These are phyloP conservation scores for Pseudopipra pipra DNA, from an alignment of 2,113 vertebrate genomes.

Conservation along the genomic window DNA sequence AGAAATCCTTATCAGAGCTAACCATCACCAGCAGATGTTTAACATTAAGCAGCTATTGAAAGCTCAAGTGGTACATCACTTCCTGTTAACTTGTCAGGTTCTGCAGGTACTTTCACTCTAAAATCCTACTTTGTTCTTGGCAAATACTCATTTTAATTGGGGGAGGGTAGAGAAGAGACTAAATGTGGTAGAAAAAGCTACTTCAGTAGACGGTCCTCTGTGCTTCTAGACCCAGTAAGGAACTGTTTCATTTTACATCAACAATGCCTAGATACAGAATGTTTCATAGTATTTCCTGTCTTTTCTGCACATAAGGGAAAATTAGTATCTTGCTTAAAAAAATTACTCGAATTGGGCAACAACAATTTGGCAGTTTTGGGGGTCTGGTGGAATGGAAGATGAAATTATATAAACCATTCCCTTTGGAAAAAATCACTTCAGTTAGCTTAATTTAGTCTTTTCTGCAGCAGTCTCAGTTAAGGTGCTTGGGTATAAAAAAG, in stretches of 20 bases:
- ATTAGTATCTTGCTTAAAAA: neutral
- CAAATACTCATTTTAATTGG: neutral
- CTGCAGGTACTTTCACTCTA: conserved; percentile 82
- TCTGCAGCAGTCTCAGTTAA: neutral
- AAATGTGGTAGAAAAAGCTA: neutral
- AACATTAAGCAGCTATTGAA: conserved; percentile 92
- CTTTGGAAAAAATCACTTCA: neutral
- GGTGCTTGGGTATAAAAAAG: neutral
- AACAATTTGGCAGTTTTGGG: neutral
- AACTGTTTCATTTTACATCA: too few relatives aligned
- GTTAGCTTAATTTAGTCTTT: neutral
- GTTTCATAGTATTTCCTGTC: neutral
- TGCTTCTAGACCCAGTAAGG: neutral
- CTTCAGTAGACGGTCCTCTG: neutral
- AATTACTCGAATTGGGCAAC: neutral
- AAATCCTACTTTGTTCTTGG: neutral
- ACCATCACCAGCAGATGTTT: conserved; percentile 91
- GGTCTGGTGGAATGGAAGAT: neutral
- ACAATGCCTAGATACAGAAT: neutral
- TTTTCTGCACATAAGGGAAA: neutral
- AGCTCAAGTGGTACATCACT: conserved; percentile 89
- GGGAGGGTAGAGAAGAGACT: neutral
- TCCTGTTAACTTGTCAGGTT: conserved; percentile 93
- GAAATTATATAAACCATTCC: neutral
- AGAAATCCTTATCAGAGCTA: conserved; percentile 90